Percentiles rank a stretch among this genome's conserved stretches.
These are phyloP conservation scores for Holacanthella duospinosa DNA, from an alignment of 2,888 invertebrate genomes.

Conservation along the genomic window DNA sequence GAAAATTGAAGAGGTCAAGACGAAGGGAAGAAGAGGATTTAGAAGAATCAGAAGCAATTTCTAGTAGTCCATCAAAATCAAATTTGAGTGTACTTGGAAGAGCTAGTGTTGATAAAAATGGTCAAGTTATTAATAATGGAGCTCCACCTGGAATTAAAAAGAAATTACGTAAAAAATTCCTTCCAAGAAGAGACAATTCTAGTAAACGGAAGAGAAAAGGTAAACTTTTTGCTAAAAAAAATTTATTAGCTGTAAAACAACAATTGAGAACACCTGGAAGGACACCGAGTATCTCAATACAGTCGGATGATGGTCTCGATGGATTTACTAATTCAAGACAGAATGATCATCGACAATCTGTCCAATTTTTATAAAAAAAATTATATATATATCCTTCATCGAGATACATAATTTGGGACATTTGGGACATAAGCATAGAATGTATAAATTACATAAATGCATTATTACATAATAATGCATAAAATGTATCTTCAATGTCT, in stretches of 20 bases:
- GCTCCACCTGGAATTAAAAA: constrained; percentile 33
- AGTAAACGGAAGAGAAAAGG: constrained; percentile 33
- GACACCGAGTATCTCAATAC: constrained; percentile 27
- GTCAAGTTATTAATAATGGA: constrained; percentile 15
- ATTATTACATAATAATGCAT: too few species aligned
- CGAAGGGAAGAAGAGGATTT: constrained; percentile 25
- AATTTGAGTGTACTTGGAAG: too few species aligned
- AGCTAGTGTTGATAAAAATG: constrained; percentile 5
- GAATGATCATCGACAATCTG: constrained; percentile 16
- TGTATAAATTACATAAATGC: too few species aligned
- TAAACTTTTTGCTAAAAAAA: constrained; percentile 36
- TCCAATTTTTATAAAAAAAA: constrained; percentile 16
- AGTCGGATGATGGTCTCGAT: constrained; percentile 22
- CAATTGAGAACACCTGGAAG: constrained; percentile 15
- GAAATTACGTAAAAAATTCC: constrained; percentile 35
- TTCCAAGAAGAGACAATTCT: constrained; percentile 30
- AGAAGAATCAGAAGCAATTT: background rate
- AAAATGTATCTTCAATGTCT: too few species aligned
- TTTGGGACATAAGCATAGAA: too few species aligned
- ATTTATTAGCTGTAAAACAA: constrained; percentile 24
- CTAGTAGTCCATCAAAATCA: constrained; percentile 6
- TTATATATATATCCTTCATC: background rate
- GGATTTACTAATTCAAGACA: constrained; percentile 8
- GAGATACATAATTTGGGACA: too few species aligned
- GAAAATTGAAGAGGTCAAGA: constrained; percentile 14